Evolutionary conservation across 2,113 vertebrate species (phyloP).

Genomic region (Cebus imitator): DNA sequence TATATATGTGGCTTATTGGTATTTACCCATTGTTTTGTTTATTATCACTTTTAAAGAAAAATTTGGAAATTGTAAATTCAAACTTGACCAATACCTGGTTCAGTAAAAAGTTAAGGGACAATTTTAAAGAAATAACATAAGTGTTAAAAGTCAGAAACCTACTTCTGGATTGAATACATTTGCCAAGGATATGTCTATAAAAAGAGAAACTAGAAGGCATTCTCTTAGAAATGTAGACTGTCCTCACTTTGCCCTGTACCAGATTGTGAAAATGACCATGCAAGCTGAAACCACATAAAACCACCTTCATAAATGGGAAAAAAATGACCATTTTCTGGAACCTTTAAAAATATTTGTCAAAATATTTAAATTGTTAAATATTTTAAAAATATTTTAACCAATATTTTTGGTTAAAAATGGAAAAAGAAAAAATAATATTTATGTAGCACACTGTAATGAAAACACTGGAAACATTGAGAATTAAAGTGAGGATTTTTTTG

Average conservation of each 20-base stretch:
- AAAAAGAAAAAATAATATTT: neutral
- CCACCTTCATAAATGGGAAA: neutral
- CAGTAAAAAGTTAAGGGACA: neutral
- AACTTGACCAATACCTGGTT: neutral
- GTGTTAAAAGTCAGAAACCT: neutral
- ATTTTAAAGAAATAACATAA: conserved; percentile 35
- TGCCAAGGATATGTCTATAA: neutral
- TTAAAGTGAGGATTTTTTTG: neutral
- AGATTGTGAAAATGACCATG: neutral
- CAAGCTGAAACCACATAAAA: neutral
- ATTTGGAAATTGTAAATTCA: neutral
- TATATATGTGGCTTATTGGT: neutral
- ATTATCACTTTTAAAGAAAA: conserved; percentile 32
- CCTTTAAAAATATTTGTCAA: neutral
- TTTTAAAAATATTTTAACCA: no score
- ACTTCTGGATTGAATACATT: neutral
- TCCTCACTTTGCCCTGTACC: neutral
- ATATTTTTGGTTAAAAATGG: neutral
- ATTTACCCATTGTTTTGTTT: neutral
- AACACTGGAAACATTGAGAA: neutral
- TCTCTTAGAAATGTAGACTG: neutral
- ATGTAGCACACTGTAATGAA: neutral
- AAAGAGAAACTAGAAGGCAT: neutral
- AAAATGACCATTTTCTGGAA: neutral
- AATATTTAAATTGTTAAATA: neutral